Percentiles rank a stretch among this genome's conserved stretches.
Evolutionary conservation across 1,140 invertebrate species (phyloP).

Genomic region (Pseudomyrmex dendroicus): DNA sequence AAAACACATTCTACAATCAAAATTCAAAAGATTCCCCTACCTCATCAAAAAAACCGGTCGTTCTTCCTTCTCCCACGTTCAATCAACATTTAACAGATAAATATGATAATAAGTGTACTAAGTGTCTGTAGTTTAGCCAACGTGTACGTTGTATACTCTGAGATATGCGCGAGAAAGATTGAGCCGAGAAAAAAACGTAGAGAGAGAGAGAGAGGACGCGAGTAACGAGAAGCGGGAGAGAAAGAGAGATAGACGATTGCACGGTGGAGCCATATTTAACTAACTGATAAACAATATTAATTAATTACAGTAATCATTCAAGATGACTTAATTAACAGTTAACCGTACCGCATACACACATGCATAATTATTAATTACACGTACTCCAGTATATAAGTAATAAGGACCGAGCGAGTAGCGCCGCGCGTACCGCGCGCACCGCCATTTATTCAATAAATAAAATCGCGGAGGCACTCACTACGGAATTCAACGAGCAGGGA

Average conservation of each 20-base stretch:
- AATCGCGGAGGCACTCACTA: slow-evolving; percentile 84
- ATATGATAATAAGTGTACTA: slow-evolving; percentile 84
- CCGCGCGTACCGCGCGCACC: slow-evolving; percentile 75
- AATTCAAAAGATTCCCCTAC: slow-evolving; percentile 44
- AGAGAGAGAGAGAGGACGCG: slow-evolving; percentile 55
- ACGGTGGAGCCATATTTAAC: slow-evolving; percentile 83
- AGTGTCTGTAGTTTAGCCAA: slow-evolving; percentile 84
- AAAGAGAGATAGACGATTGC: slow-evolving; percentile 74
- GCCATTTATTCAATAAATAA: slow-evolving; percentile 76
- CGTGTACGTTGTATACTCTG: slow-evolving; percentile 83
- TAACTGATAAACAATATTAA: slow-evolving; percentile 81
- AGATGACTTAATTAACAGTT: slow-evolving; percentile 83
- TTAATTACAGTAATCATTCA: slow-evolving; percentile 82
- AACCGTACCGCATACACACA: slow-evolving; percentile 81
- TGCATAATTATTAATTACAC: slow-evolving; percentile 82
- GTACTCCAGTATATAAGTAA: slow-evolving; percentile 75
- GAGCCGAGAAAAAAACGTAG: slow-evolving; percentile 7
- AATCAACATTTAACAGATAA: slow-evolving; percentile 80
- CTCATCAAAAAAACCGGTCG: slow-evolving; percentile 55
- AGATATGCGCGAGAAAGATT: slow-evolving; percentile 72
- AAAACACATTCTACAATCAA: slow-evolving; percentile 12
- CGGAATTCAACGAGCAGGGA: slow-evolving; percentile 72
- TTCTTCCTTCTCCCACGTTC: slow-evolving; percentile 66
- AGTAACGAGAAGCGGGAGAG: slow-evolving; percentile 56
- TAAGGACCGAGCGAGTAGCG: slow-evolving; percentile 72